Conservation (phyloP, 2,888 invertebrate species). For the Nemurella pictetii region DNA sequence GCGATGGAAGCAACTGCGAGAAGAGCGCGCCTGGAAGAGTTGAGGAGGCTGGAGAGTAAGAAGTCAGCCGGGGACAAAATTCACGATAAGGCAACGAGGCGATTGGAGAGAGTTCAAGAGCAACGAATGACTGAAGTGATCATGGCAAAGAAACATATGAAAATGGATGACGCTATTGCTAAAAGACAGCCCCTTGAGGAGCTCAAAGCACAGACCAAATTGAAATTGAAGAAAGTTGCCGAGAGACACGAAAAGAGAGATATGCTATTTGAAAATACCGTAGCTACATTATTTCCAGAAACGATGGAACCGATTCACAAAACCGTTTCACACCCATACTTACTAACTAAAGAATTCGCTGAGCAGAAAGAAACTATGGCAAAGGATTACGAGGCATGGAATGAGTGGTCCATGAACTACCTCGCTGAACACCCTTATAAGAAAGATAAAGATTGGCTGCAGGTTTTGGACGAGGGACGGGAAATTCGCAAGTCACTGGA, state of each 20-base stretch:
- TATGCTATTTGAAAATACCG: neutral
- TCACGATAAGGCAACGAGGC: neutral
- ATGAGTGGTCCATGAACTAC: neutral
- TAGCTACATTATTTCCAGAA: neutral
- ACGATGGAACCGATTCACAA: neutral
- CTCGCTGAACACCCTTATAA: neutral
- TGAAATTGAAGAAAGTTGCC: neutral
- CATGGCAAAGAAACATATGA: neutral
- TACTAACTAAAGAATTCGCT: neutral
- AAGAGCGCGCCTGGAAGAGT: neutral
- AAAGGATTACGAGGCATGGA: neutral
- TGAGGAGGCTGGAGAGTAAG: neutral
- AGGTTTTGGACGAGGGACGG: neutral
- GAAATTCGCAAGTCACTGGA: neutral
- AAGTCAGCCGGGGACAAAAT: neutral
- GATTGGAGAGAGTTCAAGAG: neutral
- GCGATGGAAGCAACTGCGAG: neutral
- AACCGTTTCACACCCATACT: neutral
- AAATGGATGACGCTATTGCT: neutral
- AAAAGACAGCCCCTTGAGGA: neutral
- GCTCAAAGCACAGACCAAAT: neutral
- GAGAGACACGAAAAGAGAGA: neutral
- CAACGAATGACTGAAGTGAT: neutral
- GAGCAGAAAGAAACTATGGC: neutral
- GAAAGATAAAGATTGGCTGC: neutral